Evolutionary conservation across 2,888 invertebrate genomes (phyloP).

Genomic region (Amphipoea lucens): DNA sequence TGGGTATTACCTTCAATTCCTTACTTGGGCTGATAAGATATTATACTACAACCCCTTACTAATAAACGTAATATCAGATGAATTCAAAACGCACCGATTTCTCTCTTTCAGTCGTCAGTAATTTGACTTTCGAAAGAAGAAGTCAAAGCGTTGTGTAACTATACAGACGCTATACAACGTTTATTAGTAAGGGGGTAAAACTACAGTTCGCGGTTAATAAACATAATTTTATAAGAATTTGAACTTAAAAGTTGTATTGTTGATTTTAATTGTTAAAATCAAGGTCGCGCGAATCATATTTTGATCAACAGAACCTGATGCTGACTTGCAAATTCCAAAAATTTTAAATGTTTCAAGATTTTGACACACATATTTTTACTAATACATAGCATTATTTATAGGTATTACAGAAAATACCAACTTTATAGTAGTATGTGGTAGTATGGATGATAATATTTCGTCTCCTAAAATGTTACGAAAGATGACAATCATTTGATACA

Average conservation of each 20-base stretch:
- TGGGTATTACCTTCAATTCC: not conserved
- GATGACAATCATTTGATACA: not conserved
- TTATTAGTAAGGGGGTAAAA: too few species aligned
- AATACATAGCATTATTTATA: not conserved
- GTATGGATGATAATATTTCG: not conserved
- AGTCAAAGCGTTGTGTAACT: too few species aligned
- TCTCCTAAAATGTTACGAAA: not conserved
- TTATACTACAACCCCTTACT: too few species aligned
- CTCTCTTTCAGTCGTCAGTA: too few species aligned
- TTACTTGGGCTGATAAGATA: not conserved
- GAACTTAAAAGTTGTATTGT: not conserved
- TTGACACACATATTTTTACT: not conserved
- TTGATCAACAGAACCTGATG: not conserved
- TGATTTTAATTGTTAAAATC: not conserved
- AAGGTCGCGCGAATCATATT: not conserved
- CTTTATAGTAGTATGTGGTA: not conserved
- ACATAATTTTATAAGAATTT: not conserved
- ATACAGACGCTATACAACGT: too few species aligned
- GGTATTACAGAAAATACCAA: not conserved
- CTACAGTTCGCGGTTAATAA: too few species aligned
- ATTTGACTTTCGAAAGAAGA: too few species aligned
- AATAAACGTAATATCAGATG: not conserved
- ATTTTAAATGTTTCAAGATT: not conserved
- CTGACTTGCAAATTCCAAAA: not conserved
- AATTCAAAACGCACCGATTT: too few species aligned